Evolutionary conservation across 2,888 invertebrate species (phyloP), one percentile per base, ranked within the genome.

Genomic region (Dione juno): DNA sequence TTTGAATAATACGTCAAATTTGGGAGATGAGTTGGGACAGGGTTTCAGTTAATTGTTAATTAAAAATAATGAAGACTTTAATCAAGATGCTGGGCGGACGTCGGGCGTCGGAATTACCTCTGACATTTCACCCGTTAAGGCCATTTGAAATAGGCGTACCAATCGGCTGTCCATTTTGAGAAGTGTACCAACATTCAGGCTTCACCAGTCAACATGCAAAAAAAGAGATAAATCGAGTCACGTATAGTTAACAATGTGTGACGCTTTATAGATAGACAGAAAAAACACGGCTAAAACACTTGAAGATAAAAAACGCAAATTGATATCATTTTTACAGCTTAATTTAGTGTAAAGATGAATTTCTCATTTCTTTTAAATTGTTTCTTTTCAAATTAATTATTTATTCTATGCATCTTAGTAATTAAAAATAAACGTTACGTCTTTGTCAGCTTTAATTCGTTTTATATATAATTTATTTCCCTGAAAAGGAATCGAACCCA

Each of bases 11-110:
- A 37, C 1, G 6, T 16, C n/a, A 37, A 57, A 57, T 16, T 57
- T 35, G 16, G 16, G 1, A 53, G 53, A 53, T 53, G 37, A 57
- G 11, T 57, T 8, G 16, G 37, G 37, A 37, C n/a, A 54, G 35
- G 37, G 37, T 16, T 57, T 57, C 37, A 16, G 10, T 37, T 11
- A 57, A 57, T 11, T 57, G 57, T 16, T 57, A 40, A 37, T 57
- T 57, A 57, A 37, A 57, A 37, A 57, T 37, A 57, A 57, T 57
- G 37, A 57, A 37, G 37, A 16, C 6, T 57, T 57, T 57, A 57
- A 57, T 57, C 57, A 57, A 57, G 57, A 37, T 57, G 57, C 16
- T 37, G 57, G 10, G 37, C 16, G 16, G 37, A 16, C 5, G 57
- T 6, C 57, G 35, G 16, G 57, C 11, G 57, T 37, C 37, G 57